Evolutionary conservation across 2,113 vertebrate species (phyloP).

Genomic region (Charadrius vociferus): DNA sequence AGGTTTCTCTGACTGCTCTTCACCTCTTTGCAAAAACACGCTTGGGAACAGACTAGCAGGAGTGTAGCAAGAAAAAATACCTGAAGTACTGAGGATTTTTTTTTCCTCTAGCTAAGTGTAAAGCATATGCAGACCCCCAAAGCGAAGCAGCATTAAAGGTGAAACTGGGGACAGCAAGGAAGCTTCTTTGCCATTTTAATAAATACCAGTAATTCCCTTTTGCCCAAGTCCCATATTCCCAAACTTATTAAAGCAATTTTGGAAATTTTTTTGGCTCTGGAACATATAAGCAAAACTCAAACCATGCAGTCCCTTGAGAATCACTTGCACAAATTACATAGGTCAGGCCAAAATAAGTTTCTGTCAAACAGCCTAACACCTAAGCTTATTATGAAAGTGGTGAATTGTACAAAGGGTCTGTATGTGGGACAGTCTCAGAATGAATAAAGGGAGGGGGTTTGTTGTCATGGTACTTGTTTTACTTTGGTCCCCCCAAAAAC

Average conservation of each 20-base stretch:
- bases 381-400: constrained; percentile 71
- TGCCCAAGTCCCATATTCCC: constrained; percentile 59
- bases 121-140: constrained; percentile 1
- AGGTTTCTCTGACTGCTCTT: not conserved
- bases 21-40: not conserved
- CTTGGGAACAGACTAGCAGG: not conserved
- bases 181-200: constrained; percentile 75
- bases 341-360: constrained; percentile 74
- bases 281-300: constrained; percentile 66
- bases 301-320: constrained; percentile 54
- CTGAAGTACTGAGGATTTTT: not conserved
- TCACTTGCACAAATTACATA: constrained; percentile 52
- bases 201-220: constrained; percentile 74
- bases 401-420: constrained; percentile 32
- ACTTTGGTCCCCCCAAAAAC: not conserved
- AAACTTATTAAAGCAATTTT: constrained; percentile 76
- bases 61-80: not conserved
- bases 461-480: not conserved
- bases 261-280: constrained; percentile 46
- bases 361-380: constrained; percentile 78
- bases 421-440: not conserved
- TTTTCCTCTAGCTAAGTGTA: not conserved
- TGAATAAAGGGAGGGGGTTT: not conserved
- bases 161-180: constrained; percentile 59
- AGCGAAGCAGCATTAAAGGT: constrained; percentile 25